Base-by-base conservation (phyloP, 2,113 vertebrate species). In the Pluvialis apricaria region DNA sequence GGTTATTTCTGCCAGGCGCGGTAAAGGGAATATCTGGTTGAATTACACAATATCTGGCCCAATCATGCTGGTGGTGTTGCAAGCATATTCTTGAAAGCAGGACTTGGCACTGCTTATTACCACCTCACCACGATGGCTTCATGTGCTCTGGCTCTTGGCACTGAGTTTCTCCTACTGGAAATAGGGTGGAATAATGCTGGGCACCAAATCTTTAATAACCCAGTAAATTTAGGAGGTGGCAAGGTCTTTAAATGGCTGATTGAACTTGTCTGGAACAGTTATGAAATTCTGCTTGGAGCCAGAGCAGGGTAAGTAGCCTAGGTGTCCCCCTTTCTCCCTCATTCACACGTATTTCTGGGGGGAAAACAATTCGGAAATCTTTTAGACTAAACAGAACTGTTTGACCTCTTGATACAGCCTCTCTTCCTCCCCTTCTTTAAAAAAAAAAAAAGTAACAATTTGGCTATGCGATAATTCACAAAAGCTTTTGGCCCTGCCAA, bases 361-460 rank as follows among this genome's bases (percentile, higher is more conserved):
- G n/a, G 40, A 31, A 75, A 71, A 47, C 11, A 86, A 79, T 54
- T 91, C 8, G 1, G 75, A 78, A 93, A 55, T 51, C 45, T n/a
- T 90, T 96, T 54, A 94, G 94, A 94, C 82, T 95, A 81, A 96
- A 93, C 49, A 93, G 66, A 96, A 49, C 90, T 87, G 45, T 77
- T 36, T 90, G 89, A 92, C 93, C 58, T 85, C 58, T 87, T 72
- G 18, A 62, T 79, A 82, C 4, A 95, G 69, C 40, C 21, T 75
- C 40, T 70, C 18, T 54, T 58, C 5, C 16, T 13, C 18, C 14
- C 28, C 26, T 10, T 32, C 4, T 77, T 55, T 2, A 38, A 82
- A 60, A 36, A 61, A 65, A 65, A 52, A 20, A 42, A 18, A 72
- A 8, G 13, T 26, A 65, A 73, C 42, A 52, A 38, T 47, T 95